These are phyloP conservation scores for Sialis fuliginosa DNA, from an alignment of 2,888 invertebrate genomes.

Conservation along the genomic window DNA sequence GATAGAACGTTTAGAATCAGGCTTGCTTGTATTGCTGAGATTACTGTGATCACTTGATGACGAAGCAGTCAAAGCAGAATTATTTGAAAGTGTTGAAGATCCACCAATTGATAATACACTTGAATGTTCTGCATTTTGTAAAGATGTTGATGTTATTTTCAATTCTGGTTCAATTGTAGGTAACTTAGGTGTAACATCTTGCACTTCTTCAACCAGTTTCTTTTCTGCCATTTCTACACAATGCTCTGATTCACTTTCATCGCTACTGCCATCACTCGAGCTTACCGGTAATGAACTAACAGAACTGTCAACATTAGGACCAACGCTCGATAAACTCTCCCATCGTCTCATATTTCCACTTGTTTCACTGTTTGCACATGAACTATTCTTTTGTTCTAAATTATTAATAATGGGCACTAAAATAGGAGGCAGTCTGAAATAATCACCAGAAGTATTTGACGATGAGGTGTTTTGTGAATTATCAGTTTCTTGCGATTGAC, in stretches of 20 bases:
- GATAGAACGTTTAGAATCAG: constrained; percentile 20
- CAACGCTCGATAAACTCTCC: constrained; percentile 51
- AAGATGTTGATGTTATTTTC: constrained; percentile 6
- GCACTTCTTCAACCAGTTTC: constrained; percentile 25
- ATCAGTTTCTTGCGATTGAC: constrained; percentile 42
- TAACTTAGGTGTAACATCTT: constrained; percentile 1
- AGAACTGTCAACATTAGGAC: constrained; percentile 52
- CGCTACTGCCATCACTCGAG: constrained; percentile 28
- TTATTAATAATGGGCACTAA: constrained; percentile 48
- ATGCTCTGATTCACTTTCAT: constrained; percentile 29
- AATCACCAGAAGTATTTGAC: constrained; percentile 26
- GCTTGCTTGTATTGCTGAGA: constrained; percentile 5
- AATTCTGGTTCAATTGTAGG: constrained; percentile 6
- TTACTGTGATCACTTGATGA: constrained; percentile 11
- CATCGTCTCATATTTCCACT: constrained; percentile 25
- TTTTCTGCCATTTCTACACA: constrained; percentile 28
- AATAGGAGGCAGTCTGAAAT: constrained; percentile 49
- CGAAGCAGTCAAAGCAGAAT: constrained; percentile 2
- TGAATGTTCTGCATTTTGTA: constrained; percentile 11
- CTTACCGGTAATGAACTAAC: constrained; percentile 19
- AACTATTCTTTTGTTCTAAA: constrained; percentile 25
- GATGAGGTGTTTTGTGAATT: constrained; percentile 40
- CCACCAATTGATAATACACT: constrained; percentile 15
- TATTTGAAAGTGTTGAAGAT: constrained; percentile 7
- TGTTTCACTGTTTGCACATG: constrained; percentile 9